phyloP scores from a whole-genome alignment of 2,797 vertebrate genomes.

The Podargus strigoides region DNA sequence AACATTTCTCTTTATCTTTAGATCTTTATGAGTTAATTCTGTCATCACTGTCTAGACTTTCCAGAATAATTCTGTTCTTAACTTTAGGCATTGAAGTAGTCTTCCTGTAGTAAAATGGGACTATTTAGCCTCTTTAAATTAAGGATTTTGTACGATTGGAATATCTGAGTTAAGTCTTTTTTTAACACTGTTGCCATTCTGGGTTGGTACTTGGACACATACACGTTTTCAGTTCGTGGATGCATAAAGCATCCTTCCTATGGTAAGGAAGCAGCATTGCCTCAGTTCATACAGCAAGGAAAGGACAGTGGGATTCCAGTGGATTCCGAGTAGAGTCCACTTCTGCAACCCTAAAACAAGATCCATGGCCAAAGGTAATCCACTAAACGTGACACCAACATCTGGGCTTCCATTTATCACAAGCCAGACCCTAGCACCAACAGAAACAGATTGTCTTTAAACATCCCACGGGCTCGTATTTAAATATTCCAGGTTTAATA shows the following conservation, averaged over 20 bases:
- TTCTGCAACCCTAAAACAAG: too few species aligned
- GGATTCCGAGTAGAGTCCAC: too few species aligned
- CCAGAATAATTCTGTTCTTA: background rate
- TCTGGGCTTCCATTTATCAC: too few species aligned
- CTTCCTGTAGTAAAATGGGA: background rate
- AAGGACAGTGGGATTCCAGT: too few species aligned
- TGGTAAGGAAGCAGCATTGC: too few species aligned
- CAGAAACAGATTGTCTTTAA: background rate
- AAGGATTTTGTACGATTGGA: background rate
- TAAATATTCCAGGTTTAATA: background rate
- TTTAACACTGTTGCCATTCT: background rate
- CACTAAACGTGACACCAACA: too few species aligned
- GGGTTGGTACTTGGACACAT: background rate
- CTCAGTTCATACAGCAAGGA: too few species aligned
- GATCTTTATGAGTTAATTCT: background rate
- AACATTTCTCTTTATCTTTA: background rate
- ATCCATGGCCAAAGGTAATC: too few species aligned
- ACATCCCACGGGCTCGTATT: background rate
- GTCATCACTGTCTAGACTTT: background rate
- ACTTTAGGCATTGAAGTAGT: background rate
- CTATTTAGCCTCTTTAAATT: background rate
- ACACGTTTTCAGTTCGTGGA: background rate
- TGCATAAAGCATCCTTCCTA: too few species aligned
- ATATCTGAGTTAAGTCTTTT: background rate
- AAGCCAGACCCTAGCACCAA: background rate